Evolutionary conservation across 2,113 vertebrate genomes (phyloP).

Genomic region (Mirounga angustirostris): DNA sequence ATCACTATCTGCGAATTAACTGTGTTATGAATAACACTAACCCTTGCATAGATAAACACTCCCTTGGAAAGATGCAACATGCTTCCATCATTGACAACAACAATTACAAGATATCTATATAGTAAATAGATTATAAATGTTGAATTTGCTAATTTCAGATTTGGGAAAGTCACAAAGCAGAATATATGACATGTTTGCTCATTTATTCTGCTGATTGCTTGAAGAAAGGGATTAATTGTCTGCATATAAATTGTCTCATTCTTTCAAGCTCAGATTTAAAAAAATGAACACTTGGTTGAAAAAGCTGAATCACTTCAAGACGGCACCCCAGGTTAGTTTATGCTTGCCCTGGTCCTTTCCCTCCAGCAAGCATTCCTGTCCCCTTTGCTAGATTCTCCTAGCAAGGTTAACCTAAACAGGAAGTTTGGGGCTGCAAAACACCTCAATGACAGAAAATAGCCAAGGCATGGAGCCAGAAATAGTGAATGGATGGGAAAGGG

Average conservation of each 20-base stretch:
- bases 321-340: background rate
- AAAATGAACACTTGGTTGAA: background rate
- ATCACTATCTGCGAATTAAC: background rate
- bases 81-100: background rate
- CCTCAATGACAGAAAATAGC: background rate
- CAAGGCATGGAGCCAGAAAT: background rate
- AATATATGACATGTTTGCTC: background rate
- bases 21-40: background rate
- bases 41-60: background rate
- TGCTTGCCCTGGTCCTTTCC: background rate
- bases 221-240: background rate
- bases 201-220: background rate
- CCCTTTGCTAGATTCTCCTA: background rate
- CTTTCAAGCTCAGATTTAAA: constrained; percentile 50
- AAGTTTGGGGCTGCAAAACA: constrained; percentile 10
- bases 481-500: background rate
- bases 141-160: background rate
- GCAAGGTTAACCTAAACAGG: background rate
- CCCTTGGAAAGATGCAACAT: background rate
- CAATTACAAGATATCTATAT: background rate
- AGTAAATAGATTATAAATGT: background rate
- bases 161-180: constrained; percentile 48
- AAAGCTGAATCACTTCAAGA: constrained; percentile 40
- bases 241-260: background rate
- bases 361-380: background rate